These are phyloP conservation scores for Petrocephalus sullivani DNA, from an alignment of 2,797 vertebrate genomes.

Conservation along the genomic window DNA sequence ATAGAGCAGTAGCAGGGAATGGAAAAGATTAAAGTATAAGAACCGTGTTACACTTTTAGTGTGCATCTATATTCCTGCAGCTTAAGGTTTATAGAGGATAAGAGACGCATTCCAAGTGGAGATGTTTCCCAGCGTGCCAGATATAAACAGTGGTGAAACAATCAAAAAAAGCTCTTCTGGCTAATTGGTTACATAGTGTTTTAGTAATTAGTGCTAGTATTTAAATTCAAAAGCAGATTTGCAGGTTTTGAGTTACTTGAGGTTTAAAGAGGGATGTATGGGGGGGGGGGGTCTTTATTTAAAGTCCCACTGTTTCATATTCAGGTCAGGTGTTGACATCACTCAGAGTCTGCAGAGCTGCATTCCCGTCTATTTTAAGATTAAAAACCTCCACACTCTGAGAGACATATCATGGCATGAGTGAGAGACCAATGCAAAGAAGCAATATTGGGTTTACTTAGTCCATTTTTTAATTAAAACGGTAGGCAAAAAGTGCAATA, in stretches of 20 bases:
- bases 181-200: background rate
- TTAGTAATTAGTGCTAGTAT: background rate
- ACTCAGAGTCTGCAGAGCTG: background rate
- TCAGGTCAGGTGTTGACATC: conserved; percentile 17
- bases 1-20: background rate
- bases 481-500: conserved; percentile 7
- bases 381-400: background rate
- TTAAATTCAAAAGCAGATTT: background rate
- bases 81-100: background rate
- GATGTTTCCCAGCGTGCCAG: background rate
- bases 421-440: background rate
- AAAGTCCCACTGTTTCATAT: background rate
- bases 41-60: background rate
- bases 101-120: background rate
- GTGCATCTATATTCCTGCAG: background rate
- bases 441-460: conserved; percentile 12
- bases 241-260: background rate
- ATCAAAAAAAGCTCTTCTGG: background rate
- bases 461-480: conserved; percentile 33
- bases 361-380: conserved; percentile 19
- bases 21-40: background rate
- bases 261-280: background rate
- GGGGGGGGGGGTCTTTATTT: background rate
- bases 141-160: background rate
- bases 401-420: background rate